Percentiles rank a stretch among this genome's conserved stretches.
phyloP scores from a whole-genome alignment of 2,113 vertebrate genomes.

The Pogonocichla stellata region DNA sequence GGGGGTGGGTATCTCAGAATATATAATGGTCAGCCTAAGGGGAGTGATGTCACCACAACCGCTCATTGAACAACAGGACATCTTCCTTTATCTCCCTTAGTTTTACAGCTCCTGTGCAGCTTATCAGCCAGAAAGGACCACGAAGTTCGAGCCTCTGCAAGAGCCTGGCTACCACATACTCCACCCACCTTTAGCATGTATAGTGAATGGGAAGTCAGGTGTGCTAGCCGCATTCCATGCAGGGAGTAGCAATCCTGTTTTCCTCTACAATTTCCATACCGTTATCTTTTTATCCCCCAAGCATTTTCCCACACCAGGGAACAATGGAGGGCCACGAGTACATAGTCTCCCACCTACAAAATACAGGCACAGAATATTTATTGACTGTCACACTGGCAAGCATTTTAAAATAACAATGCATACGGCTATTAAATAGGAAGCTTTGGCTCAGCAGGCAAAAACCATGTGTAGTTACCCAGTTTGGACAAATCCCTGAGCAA shows the following conservation, averaged over 20 bases:
- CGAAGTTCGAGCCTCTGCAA: background rate
- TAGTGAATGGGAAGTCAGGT: background rate
- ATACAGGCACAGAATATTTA: background rate
- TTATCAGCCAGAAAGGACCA: background rate
- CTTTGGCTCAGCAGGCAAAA: background rate
- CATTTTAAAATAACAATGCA: background rate
- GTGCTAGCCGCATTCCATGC: background rate
- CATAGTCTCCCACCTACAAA: background rate
- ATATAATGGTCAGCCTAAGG: background rate
- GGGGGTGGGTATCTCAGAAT: background rate
- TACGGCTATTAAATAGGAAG: background rate
- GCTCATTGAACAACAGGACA: background rate
- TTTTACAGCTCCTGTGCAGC: background rate
- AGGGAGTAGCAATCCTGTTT: background rate
- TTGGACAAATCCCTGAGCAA: background rate
- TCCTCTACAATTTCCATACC: rapidly evolving
- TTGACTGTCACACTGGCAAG: rapidly evolving
- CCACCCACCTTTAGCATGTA: background rate
- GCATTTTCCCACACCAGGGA: background rate
- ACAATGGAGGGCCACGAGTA: background rate
- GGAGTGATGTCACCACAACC: background rate
- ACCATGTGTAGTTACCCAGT: rapidly evolving
- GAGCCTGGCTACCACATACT: background rate
- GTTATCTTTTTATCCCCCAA: background rate
- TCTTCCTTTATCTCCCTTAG: background rate